Evolutionary conservation across 2,888 invertebrate genomes (phyloP), one percentile per base, ranked within the genome.

Genomic region (Ennomos fuscantarius): DNA sequence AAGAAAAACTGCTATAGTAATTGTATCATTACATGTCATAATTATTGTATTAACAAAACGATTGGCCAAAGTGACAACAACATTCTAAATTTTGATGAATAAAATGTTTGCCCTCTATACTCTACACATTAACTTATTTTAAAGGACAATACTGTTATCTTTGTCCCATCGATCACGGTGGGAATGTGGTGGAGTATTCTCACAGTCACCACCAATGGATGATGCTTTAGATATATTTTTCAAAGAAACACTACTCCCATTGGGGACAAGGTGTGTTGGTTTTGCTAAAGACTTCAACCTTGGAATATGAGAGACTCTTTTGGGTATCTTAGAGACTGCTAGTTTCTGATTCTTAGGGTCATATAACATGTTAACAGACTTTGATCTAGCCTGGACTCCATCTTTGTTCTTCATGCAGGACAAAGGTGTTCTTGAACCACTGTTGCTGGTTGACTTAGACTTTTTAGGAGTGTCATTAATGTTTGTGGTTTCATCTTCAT

Each of bases 351-450:
- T 76, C 63, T 84, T 88, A 8, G 84, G 76, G 55, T 88, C 86
- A 75, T 72, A 79, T 44, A 87, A 72, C 36, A 81, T 89, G 63
- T 89, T 92, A 8, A 81, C 86, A 34, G 91, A 90, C 70, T 90
- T 91, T n/a, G 92, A 91, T 58, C 89, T 78, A n/a, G 76, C 67
- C 53, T 89, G 86, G 13, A 70, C 76, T 31, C 79, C 67, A 55
- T 90, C 90, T 60, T 88, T 92, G 66, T 93, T 93, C 63, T 89
- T 92, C 91, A 93, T 89, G 73, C 92, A 92, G 13, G 92, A 91
- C 37, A 93, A 65, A 35, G 93, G 93, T 55, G 93, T 93, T 66
- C 93, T 84, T 2, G 84, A 80, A 0, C 85, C 89, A 76, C 79
- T 83, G 53, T 77, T 82, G 61, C 70, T 77, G 24, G 73, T 68